Percentiles rank a stretch among this genome's conserved stretches.
Evolutionary conservation across 2,797 vertebrate genomes (phyloP).

Genomic region (Galaxias olidus): DNA sequence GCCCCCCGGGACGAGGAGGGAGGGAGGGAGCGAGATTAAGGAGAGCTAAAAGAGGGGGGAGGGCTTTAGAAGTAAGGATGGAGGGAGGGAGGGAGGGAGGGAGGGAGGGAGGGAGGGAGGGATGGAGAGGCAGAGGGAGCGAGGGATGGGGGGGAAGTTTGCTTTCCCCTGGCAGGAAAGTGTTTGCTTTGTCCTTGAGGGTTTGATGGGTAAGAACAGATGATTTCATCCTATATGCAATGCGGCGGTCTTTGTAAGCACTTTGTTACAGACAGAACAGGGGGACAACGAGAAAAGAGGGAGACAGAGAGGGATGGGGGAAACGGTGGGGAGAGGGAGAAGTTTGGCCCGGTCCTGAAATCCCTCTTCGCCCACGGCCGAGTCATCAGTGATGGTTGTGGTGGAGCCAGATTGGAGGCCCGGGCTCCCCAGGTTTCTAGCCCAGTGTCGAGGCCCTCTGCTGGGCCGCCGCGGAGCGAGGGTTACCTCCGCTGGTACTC

Average conservation of each 20-base stretch:
- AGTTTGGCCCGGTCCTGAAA: background rate
- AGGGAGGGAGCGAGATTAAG: conserved; percentile 14
- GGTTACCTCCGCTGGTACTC: too few species aligned
- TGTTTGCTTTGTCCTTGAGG: conserved; percentile 62
- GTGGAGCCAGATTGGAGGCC: too few species aligned
- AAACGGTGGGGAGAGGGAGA: conserved; percentile 14
- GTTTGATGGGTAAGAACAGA: conserved; percentile 48
- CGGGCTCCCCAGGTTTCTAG: too few species aligned
- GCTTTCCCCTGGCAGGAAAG: conserved; percentile 56
- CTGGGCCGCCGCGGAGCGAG: too few species aligned
- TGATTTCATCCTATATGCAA: conserved; percentile 60
- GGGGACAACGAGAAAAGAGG: background rate
- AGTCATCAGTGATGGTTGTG: too few species aligned
- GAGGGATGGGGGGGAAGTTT: conserved; percentile 46
- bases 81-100: background rate
- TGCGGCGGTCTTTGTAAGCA: conserved; percentile 64
- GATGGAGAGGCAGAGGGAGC: background rate
- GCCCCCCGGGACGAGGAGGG: background rate
- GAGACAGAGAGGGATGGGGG: background rate
- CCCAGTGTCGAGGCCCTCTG: too few species aligned
- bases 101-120: conserved; percentile 9
- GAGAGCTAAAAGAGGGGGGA: conserved; percentile 7
- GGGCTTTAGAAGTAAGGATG: conserved; percentile 6
- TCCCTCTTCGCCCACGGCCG: too few species aligned
- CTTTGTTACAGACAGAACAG: conserved; percentile 54